Conservation (phyloP, 2,888 invertebrate species). For the Rhabditophanes sp. region DNA sequence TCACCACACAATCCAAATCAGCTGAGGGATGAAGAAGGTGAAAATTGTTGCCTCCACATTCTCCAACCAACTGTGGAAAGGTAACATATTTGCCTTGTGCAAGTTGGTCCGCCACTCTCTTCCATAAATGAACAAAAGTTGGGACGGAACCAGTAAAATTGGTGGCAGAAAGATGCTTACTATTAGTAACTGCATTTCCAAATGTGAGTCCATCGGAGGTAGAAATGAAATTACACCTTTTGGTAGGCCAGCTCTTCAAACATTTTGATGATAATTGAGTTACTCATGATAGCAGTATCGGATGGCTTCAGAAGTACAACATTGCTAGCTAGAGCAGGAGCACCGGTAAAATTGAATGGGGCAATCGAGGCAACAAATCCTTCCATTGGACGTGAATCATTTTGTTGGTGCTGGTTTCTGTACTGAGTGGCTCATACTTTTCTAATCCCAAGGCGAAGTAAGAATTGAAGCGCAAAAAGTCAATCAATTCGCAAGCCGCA, state of each 20-base stretch:
- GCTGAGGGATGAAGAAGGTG: constrained; percentile 88
- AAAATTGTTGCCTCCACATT: constrained; percentile 97
- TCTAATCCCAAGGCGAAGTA: constrained; percentile 56
- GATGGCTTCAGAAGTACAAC: constrained; percentile 93
- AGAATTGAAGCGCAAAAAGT: constrained; percentile 64
- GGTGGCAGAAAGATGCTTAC: constrained; percentile 71
- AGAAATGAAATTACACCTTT: constrained; percentile 91
- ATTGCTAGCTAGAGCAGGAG: constrained; percentile 61
- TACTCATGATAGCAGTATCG: constrained; percentile 83
- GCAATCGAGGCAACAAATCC: constrained; percentile 93
- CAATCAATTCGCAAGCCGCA: constrained; percentile 59
- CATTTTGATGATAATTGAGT: constrained; percentile 79
- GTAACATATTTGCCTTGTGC: constrained; percentile 64
- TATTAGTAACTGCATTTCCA: constrained; percentile 70
- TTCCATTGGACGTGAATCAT: constrained; percentile 54
- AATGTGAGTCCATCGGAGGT: constrained; percentile 89
- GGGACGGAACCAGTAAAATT: constrained; percentile 96
- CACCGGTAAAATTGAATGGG: constrained; percentile 98
- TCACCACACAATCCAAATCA: constrained; percentile 63
- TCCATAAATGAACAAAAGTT: constrained; percentile 56
- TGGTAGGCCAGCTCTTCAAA: constrained; percentile 72
- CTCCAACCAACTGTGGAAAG: constrained; percentile 76
- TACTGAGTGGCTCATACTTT: constrained; percentile 79
- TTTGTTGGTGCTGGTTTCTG: constrained; percentile 63
- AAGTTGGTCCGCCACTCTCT: constrained; percentile 74